Evolutionary conservation across 1,140 invertebrate species (phyloP).

Genomic region (Streblospio benedicti): DNA sequence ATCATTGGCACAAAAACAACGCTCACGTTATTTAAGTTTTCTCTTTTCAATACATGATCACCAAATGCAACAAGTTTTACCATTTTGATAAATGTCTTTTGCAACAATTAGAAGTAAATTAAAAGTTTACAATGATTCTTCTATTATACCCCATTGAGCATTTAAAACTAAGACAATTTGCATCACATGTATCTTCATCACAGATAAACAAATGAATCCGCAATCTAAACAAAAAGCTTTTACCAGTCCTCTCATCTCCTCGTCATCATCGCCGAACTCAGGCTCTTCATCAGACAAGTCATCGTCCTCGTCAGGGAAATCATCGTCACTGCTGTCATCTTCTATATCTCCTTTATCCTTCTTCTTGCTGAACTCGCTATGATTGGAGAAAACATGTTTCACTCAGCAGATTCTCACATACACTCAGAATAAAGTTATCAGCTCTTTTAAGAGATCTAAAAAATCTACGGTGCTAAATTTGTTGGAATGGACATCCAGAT

Average conservation of each 20-base stretch:
- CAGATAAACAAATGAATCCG: too few relatives aligned
- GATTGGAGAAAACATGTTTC: conserved; percentile 4
- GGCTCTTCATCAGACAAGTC: conserved; percentile 37
- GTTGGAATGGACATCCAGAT: neutral
- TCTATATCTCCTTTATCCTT: conserved; percentile 10
- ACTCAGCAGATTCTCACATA: neutral
- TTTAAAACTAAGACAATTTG: too few relatives aligned
- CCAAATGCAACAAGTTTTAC: too few relatives aligned
- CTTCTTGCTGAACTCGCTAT: conserved; percentile 26
- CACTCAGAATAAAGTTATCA: neutral
- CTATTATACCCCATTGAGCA: too few relatives aligned
- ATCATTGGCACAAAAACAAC: too few relatives aligned
- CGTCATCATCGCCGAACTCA: conserved; percentile 39
- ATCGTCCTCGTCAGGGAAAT: conserved; percentile 29
- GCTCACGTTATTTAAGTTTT: too few relatives aligned
- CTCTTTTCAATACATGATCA: too few relatives aligned
- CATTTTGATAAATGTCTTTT: too few relatives aligned
- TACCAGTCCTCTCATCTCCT: conserved; percentile 35
- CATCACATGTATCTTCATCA: too few relatives aligned
- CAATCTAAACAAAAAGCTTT: too few relatives aligned
- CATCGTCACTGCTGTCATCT: conserved; percentile 26
- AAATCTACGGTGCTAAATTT: neutral
- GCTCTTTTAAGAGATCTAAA: neutral
- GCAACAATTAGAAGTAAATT: too few relatives aligned
- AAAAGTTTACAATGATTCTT: too few relatives aligned